phyloP scores from a whole-genome alignment of 2,888 invertebrate genomes.

The Caenorhabditis sp. region DNA sequence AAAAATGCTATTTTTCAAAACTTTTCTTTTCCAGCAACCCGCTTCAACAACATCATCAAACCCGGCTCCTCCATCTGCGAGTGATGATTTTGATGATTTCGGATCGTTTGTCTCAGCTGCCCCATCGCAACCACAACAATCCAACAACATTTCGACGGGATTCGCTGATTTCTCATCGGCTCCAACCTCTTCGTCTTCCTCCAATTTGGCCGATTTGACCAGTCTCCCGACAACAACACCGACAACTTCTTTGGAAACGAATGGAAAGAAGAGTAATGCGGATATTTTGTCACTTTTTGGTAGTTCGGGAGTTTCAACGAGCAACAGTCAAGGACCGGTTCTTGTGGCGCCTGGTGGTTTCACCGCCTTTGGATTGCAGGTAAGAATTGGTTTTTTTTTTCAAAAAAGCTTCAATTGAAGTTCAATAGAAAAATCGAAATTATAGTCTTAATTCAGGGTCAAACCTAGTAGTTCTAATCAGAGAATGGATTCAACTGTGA shows the following conservation, averaged over 20 bases:
- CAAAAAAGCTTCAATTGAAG: too few species aligned
- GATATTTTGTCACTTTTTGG: constrained; percentile 60
- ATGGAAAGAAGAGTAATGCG: constrained; percentile 46
- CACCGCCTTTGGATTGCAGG: constrained; percentile 49
- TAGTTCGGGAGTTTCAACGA: constrained; percentile 11
- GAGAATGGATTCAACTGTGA: too few species aligned
- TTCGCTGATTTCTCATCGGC: constrained; percentile 39
- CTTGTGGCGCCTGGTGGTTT: constrained; percentile 53
- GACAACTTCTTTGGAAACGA: constrained; percentile 1
- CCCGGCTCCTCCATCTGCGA: constrained; percentile 5
- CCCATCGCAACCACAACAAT: neutral
- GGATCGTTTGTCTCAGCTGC: constrained; percentile 62
- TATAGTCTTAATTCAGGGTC: too few species aligned
- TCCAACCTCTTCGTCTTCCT: constrained; percentile 7
- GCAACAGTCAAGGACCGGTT: constrained; percentile 10
- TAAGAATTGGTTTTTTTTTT: too few species aligned
- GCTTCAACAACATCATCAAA: neutral
- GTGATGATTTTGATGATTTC: constrained; percentile 63
- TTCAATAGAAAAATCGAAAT: too few species aligned
- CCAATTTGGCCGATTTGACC: constrained; percentile 10
- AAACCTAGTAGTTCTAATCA: too few species aligned
- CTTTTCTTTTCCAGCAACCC: too few species aligned
- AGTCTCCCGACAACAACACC: neutral
- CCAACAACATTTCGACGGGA: too few species aligned
- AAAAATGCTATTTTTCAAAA: too few species aligned